Conservation (phyloP, 2,888 invertebrate genomes). For the Leptarthrus brevirostris region DNA sequence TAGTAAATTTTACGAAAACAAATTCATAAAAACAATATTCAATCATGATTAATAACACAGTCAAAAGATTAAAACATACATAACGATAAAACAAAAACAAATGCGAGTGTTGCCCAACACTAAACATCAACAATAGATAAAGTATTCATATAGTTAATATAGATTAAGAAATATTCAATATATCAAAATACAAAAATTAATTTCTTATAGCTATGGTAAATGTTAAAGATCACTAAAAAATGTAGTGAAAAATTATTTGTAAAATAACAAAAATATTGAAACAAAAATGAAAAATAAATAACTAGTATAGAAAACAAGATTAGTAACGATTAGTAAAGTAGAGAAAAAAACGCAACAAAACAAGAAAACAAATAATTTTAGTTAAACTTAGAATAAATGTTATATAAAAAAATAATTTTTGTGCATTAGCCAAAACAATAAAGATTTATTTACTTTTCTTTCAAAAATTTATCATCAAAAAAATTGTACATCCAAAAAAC, state of each 20-base stretch:
- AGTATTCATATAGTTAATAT: conserved; percentile 39
- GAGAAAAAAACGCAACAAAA: too few species aligned
- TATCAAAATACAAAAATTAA: conserved; percentile 11
- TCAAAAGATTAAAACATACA: conserved; percentile 18
- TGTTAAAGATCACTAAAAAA: too few species aligned
- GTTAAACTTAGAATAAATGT: not conserved
- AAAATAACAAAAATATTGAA: conserved; percentile 5
- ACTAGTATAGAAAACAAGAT: too few species aligned
- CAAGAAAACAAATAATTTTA: too few species aligned
- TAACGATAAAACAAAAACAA: conserved; percentile 40
- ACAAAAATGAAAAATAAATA: not conserved
- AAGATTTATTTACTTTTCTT: conserved; percentile 43
- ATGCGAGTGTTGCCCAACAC: conserved; percentile 56
- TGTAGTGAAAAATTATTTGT: conserved; percentile 30
- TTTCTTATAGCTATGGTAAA: conserved; percentile 11
- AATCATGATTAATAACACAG: conserved; percentile 8
- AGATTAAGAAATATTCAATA: conserved; percentile 10
- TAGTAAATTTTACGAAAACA: not conserved
- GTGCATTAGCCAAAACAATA: conserved; percentile 52
- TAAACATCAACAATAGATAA: conserved; percentile 54
- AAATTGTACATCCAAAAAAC: conserved; percentile 53
- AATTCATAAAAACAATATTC: not conserved
- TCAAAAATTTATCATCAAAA: conserved; percentile 27
- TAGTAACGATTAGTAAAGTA: too few species aligned
- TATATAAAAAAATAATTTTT: conserved; percentile 7